phyloP scores from a whole-genome alignment of 2,888 invertebrate species.

The Cremastinae sp. region DNA sequence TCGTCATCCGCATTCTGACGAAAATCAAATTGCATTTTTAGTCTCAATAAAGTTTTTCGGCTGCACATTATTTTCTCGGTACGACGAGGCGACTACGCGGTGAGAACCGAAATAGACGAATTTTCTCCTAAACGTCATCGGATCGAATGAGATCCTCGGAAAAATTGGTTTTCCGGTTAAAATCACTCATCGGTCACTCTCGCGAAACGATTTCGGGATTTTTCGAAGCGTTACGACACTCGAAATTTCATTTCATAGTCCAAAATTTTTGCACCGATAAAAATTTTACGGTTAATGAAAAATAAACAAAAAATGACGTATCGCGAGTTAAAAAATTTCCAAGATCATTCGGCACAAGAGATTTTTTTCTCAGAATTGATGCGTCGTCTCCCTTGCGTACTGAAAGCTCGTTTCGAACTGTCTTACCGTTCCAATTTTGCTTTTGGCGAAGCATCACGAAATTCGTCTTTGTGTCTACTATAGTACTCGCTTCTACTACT shows the following conservation, averaged over 20 bases:
- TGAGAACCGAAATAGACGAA: background rate
- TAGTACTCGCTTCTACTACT: conserved; percentile 32
- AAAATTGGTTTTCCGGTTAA: conserved; percentile 32
- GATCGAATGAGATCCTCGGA: no score
- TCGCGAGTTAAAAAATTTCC: background rate
- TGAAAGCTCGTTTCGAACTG: conserved; percentile 63
- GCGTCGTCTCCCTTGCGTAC: conserved; percentile 63
- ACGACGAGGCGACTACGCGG: background rate
- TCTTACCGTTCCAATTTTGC: conserved; percentile 65
- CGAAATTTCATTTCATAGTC: conserved; percentile 1
- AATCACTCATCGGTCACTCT: conserved; percentile 48
- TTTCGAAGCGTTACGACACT: background rate
- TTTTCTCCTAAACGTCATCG: conserved; percentile 18
- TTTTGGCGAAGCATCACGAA: conserved; percentile 61
- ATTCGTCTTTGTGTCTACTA: conserved; percentile 64
- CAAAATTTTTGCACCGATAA: conserved; percentile 2
- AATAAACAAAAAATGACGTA: background rate
- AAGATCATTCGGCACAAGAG: background rate
- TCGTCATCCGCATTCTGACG: background rate
- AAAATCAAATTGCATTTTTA: background rate
- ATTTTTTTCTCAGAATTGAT: conserved; percentile 63
- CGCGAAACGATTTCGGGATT: background rate
- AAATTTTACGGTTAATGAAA: conserved; percentile 1
- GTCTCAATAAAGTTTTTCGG: background rate
- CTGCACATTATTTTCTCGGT: background rate